Percentiles rank a stretch among this genome's conserved stretches.
These are phyloP conservation scores for Kuschelorhynchus macadamiae DNA, from an alignment of 2,888 invertebrate genomes.

Conservation along the genomic window DNA sequence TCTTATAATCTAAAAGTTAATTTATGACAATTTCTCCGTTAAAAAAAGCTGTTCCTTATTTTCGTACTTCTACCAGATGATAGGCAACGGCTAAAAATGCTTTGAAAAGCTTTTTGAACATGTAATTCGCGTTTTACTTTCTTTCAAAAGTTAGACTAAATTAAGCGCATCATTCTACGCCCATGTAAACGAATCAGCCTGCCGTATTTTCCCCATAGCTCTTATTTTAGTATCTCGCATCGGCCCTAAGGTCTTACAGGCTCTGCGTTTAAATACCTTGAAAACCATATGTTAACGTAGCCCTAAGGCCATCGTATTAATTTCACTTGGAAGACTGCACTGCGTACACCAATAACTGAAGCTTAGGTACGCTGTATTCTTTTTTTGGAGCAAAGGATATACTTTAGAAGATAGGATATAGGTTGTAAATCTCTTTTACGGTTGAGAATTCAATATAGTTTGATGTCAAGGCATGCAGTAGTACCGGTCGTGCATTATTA, in stretches of 20 bases:
- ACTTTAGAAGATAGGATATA: slow-evolving; percentile 34
- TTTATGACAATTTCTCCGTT: too few species aligned
- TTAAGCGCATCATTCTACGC: too few species aligned
- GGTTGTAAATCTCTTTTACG: slow-evolving; percentile 16
- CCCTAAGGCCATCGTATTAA: slow-evolving; percentile 32
- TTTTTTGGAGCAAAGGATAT: slow-evolving; percentile 24
- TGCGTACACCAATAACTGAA: slow-evolving; percentile 40
- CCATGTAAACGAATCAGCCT: slow-evolving; percentile 3
- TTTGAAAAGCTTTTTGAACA: too few species aligned
- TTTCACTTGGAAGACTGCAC: slow-evolving; percentile 19
- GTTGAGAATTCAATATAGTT: not conserved
- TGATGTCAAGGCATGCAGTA: too few species aligned
- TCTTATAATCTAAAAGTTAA: too few species aligned
- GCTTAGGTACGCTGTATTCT: slow-evolving; percentile 11
- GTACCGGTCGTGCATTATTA: too few species aligned
- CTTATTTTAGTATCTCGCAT: slow-evolving; percentile 34
- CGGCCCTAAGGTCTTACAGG: slow-evolving; percentile 25
- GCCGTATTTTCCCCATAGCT: slow-evolving; percentile 8
- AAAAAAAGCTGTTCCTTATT: too few species aligned
- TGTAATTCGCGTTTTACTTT: too few species aligned
- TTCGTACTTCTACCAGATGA: not conserved
- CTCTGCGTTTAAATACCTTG: slow-evolving; percentile 39
- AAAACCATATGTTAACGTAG: slow-evolving; percentile 42
- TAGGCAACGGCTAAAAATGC: too few species aligned
- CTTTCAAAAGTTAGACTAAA: too few species aligned